Percentiles rank a stretch among this genome's conserved stretches.
Conservation (phyloP, 2,113 vertebrate genomes). For the Pseudorhombus dupliciocellatus region DNA sequence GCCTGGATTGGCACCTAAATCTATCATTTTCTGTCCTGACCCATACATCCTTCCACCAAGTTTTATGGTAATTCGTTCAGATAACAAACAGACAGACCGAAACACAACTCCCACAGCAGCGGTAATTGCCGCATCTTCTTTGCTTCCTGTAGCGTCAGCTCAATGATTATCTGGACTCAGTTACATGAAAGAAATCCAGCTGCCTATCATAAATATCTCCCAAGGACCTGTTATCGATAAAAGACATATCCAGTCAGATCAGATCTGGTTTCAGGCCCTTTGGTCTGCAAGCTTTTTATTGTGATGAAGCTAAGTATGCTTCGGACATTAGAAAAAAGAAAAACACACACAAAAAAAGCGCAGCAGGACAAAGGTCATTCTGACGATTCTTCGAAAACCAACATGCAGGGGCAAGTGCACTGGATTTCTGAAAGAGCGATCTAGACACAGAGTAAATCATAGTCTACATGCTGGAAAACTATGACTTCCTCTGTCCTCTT, state of each 20-base stretch:
- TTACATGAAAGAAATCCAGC: slow-evolving; percentile 52
- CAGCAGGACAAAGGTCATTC: not conserved
- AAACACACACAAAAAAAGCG: not conserved
- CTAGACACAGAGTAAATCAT: slow-evolving; percentile 24
- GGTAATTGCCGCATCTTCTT: not conserved
- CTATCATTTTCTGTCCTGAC: too few species aligned
- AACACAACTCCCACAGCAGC: too few species aligned
- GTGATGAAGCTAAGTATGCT: slow-evolving; percentile 28
- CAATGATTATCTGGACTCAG: slow-evolving; percentile 24
- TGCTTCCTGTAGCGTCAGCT: slow-evolving; percentile 2
- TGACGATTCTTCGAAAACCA: not conserved
- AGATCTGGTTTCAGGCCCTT: slow-evolving; percentile 59
- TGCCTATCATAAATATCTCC: slow-evolving; percentile 56
- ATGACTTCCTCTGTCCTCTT: slow-evolving; percentile 39
- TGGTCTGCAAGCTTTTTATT: slow-evolving; percentile 44
- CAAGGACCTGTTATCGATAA: slow-evolving; percentile 52
- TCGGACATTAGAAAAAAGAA: not conserved
- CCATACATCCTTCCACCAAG: too few species aligned
- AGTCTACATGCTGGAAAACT: slow-evolving; percentile 50
- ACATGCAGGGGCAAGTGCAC: not conserved
- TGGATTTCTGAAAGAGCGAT: slow-evolving; percentile 27
- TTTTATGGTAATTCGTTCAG: too few species aligned
- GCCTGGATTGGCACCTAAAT: too few species aligned
- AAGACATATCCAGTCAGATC: slow-evolving; percentile 50
- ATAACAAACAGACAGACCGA: too few species aligned